These are phyloP conservation scores for Athene cunicularia DNA, from an alignment of 2,113 vertebrate species.

Conservation along the genomic window DNA sequence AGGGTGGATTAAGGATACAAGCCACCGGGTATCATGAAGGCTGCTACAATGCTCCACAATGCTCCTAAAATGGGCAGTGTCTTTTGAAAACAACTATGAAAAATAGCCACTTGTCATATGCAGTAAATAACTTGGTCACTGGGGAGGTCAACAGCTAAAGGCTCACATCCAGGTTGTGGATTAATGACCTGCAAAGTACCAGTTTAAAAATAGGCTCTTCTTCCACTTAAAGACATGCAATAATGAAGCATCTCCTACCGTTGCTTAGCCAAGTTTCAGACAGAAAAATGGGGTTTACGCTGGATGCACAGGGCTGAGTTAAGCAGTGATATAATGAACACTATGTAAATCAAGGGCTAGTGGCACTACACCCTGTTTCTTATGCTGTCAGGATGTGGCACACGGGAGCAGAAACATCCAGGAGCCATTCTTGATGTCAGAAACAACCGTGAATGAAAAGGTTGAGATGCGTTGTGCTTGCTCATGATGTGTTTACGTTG, in stretches of 20 bases:
- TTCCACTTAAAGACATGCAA: neutral
- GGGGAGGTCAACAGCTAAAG: conserved; percentile 53
- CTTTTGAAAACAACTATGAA: conserved; percentile 6
- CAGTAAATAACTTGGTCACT: conserved; percentile 57
- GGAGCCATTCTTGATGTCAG: neutral
- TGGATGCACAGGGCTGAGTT: conserved; percentile 24
- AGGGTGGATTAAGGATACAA: conserved; percentile 62
- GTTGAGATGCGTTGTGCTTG: neutral
- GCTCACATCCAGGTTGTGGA: conserved; percentile 51
- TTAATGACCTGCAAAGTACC: conserved; percentile 68
- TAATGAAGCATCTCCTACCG: conserved; percentile 53
- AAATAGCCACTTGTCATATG: conserved; percentile 25
- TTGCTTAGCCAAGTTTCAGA: conserved; percentile 43
- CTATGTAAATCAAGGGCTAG: conserved; percentile 53
- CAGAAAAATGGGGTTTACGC: conserved; percentile 35
- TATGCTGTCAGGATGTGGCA: neutral
- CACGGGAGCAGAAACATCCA: neutral
- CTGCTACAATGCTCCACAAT: neutral
- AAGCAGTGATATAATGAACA: conserved; percentile 38
- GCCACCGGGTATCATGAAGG: neutral
- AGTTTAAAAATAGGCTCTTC: conserved; percentile 39
- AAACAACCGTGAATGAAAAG: neutral
- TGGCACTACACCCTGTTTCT: neutral
- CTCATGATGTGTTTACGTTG: neutral
- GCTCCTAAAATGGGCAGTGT: neutral